Percentiles rank a stretch among this genome's conserved stretches.
Conservation (phyloP, 64 coral and sea anemone species). For the Cladopsammia gracilis region DNA sequence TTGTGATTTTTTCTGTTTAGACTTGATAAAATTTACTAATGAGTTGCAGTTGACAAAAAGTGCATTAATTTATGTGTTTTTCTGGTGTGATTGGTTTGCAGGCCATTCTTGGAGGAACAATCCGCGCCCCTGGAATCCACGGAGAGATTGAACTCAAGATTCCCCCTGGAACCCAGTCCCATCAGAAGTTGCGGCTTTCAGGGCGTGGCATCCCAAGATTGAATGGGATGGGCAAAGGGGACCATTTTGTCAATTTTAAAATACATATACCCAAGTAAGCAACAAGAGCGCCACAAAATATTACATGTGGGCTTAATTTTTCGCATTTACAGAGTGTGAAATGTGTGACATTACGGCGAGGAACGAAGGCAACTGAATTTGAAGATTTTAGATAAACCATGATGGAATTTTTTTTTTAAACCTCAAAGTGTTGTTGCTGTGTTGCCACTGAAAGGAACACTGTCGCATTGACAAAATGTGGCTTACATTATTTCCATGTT, state of each 20-base stretch:
- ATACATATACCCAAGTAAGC: constrained; percentile 99
- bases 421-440: too few species aligned
- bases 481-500: too few species aligned
- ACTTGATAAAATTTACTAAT: too few species aligned
- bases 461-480: too few species aligned
- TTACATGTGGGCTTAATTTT: background rate
- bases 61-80: background rate
- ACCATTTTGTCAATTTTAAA: constrained; percentile 94
- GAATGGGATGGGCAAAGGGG: constrained; percentile 89
- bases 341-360: too few species aligned
- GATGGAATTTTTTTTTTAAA: too few species aligned
- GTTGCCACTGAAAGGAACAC: too few species aligned
- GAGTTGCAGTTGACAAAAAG: too few species aligned
- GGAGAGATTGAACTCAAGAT: constrained; percentile 93
- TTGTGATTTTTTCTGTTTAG: too few species aligned
- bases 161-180: constrained; percentile 97
- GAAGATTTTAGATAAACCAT: too few species aligned
- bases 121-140: constrained; percentile 88
- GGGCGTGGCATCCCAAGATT: constrained; percentile 92
- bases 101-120: constrained; percentile 89
- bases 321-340: background rate
- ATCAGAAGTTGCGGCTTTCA: constrained; percentile 87
- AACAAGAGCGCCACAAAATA: background rate
- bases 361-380: too few species aligned
- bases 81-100: constrained; percentile 1